Evolutionary conservation across 2,113 vertebrate species (phyloP).

Genomic region (Takifugu bimaculatus): DNA sequence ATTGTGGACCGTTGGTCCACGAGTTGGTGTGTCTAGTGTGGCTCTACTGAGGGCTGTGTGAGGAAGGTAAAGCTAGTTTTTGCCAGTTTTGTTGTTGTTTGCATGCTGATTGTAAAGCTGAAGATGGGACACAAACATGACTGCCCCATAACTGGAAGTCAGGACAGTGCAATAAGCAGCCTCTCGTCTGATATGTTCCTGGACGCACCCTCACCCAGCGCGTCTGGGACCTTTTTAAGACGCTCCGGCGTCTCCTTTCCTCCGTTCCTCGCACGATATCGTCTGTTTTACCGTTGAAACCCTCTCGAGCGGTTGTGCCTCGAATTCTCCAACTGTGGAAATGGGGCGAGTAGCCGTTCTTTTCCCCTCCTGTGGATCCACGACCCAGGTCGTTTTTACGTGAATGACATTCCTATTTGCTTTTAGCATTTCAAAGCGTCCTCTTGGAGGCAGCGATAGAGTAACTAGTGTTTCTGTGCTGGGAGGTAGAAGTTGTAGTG

Average conservation of each 20-base stretch:
- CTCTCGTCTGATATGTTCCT: too few species aligned
- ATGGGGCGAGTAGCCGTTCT: slow-evolving; percentile 13
- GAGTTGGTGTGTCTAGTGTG: background rate
- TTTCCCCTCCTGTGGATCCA: background rate
- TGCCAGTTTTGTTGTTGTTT: slow-evolving; percentile 1
- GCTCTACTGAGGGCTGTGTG: slow-evolving; percentile 16
- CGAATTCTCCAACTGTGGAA: slow-evolving; percentile 14
- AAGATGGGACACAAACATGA: background rate
- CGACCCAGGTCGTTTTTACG: background rate
- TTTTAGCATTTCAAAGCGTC: slow-evolving; percentile 32
- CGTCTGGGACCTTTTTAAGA: slow-evolving; percentile 8
- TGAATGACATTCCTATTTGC: slow-evolving; percentile 43
- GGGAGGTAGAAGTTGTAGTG: slow-evolving; percentile 4
- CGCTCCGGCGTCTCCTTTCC: background rate
- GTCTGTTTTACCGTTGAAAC: slow-evolving; percentile 3
- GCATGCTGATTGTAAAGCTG: slow-evolving; percentile 12
- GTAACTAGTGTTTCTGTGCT: slow-evolving; percentile 6
- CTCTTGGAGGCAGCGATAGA: slow-evolving; percentile 14
- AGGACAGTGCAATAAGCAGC: too few species aligned
- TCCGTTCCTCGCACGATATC: background rate
- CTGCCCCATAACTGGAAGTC: too few species aligned
- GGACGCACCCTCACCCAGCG: too few species aligned
- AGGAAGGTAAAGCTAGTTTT: slow-evolving; percentile 14
- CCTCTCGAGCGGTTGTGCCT: background rate
- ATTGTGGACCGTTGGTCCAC: too few species aligned